Conservation (phyloP, 2,113 vertebrate species). For the Vidua macroura region DNA sequence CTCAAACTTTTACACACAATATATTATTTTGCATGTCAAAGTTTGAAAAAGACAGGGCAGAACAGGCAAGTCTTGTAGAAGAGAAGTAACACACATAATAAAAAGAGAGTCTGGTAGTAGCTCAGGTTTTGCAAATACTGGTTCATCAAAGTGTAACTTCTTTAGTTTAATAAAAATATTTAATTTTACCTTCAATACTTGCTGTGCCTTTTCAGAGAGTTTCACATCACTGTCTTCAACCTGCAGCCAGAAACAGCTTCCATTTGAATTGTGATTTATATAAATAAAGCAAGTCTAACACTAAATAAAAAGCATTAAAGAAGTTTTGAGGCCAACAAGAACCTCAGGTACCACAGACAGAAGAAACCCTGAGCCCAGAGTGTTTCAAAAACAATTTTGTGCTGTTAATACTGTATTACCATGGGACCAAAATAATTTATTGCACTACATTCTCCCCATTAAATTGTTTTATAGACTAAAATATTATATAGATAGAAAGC, state of each 20-base stretch:
- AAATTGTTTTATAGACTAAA: background rate
- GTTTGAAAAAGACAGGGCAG: background rate
- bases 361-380: background rate
- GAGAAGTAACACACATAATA: background rate
- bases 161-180: background rate
- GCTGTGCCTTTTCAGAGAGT: conserved; percentile 85
- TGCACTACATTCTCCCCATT: background rate
- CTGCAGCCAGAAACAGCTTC: conserved; percentile 66
- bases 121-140: background rate
- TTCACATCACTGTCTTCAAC: conserved; percentile 90
- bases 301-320: background rate
- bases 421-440: background rate
- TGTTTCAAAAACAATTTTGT: background rate
- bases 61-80: background rate
- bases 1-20: background rate
- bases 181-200: conserved; percentile 45
- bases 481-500: background rate
- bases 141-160: background rate
- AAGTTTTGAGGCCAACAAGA: background rate
- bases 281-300: background rate
- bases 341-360: background rate
- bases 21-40: background rate
- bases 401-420: background rate
- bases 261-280: background rate
- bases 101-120: background rate